phyloP scores from a whole-genome alignment of 2,113 vertebrate genomes.

The Cnemophilus loriae region DNA sequence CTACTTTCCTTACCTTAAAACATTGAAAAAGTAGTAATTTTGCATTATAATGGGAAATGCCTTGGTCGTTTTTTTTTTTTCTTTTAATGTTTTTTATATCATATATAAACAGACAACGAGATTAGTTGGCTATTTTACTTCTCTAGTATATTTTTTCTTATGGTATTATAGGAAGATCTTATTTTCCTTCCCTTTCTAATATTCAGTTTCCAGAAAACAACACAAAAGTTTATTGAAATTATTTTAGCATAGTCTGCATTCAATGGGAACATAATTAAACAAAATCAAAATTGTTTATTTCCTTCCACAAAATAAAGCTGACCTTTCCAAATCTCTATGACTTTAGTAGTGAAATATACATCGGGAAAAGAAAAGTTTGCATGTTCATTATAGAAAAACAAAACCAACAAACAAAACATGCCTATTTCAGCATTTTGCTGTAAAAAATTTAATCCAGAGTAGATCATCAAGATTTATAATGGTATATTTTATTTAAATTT shows the following conservation, averaged over 20 bases:
- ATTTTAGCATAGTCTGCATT: not conserved
- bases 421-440: not conserved
- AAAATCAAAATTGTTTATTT: not conserved
- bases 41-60: not conserved
- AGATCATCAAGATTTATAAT: not conserved
- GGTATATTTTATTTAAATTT: not conserved
- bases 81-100: not conserved
- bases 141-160: not conserved
- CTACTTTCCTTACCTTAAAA: not conserved
- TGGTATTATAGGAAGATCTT: not conserved
- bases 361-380: not conserved
- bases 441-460: not conserved
- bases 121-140: not conserved
- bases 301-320: not conserved
- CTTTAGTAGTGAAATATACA: not conserved
- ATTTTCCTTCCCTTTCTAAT: not conserved
- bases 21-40: not conserved
- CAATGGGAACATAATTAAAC: not conserved
- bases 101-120: not conserved
- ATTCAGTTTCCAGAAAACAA: not conserved
- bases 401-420: not conserved
- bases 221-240: not conserved
- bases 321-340: not conserved
- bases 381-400: not conserved
- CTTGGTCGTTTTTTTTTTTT: not conserved